A percentile compares a stretch with the other conserved stretches of the same genome.
Evolutionary conservation across 2,888 invertebrate species (phyloP).

Genomic region (Macaria liturata): DNA sequence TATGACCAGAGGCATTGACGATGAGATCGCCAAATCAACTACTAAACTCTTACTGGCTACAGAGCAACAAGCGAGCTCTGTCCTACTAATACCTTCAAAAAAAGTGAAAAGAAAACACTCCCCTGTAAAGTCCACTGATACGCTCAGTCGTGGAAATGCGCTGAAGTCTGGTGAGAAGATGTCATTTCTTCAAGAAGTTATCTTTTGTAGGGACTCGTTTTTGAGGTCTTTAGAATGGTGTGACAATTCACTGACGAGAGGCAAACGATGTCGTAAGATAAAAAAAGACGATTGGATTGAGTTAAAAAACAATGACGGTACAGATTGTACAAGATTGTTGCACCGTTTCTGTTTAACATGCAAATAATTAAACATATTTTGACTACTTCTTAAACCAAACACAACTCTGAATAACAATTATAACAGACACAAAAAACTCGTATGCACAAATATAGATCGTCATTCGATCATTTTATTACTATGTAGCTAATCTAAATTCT

Average conservation of each 20-base stretch:
- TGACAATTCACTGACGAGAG: constrained; percentile 74
- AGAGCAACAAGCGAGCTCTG: constrained; percentile 55
- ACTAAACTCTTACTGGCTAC: constrained; percentile 58
- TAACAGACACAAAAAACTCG: constrained; percentile 12
- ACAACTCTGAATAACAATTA: neutral
- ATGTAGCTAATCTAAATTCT: no score
- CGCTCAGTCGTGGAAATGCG: constrained; percentile 55
- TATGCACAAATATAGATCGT: constrained; percentile 1
- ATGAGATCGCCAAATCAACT: constrained; percentile 56
- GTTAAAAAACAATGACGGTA: constrained; percentile 67
- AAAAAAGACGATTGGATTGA: constrained; percentile 74
- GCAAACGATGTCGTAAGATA: constrained; percentile 65
- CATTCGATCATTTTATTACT: no score
- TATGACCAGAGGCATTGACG: constrained; percentile 47
- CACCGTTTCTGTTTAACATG: constrained; percentile 22
- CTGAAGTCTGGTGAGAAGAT: constrained; percentile 74
- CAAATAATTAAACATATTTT: neutral
- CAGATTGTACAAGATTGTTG: constrained; percentile 30
- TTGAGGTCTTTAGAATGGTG: constrained; percentile 77
- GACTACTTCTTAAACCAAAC: neutral
- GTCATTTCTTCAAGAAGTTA: constrained; percentile 72
- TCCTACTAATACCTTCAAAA: constrained; percentile 31
- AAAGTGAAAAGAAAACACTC: constrained; percentile 38
- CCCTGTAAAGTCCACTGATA: constrained; percentile 41
- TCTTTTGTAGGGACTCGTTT: constrained; percentile 72